Conservation (phyloP, 2,888 invertebrate genomes). For the Folsomia manolachei region DNA sequence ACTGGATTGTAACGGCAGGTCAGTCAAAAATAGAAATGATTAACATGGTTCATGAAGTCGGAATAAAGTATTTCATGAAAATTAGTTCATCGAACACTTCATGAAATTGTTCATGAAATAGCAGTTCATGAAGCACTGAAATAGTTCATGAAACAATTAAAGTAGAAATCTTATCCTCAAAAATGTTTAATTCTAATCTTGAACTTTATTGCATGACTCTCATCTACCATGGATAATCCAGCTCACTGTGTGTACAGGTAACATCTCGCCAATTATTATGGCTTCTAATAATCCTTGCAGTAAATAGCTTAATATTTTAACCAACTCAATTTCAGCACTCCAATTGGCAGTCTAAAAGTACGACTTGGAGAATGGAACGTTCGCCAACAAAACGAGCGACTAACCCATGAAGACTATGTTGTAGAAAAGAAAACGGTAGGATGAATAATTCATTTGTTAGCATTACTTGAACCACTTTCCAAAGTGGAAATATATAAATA, state of each 20-base stretch:
- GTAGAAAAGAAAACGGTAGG: constrained; percentile 83
- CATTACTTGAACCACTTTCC: not conserved
- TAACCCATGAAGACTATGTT: constrained; percentile 80
- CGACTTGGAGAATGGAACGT: constrained; percentile 92
- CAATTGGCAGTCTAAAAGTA: constrained; percentile 82
- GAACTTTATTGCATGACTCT: too few species aligned
- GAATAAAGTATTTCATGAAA: too few species aligned
- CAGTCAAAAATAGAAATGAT: constrained; percentile 1
- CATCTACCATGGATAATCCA: constrained; percentile 21
- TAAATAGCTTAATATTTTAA: not conserved
- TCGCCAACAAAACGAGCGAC: constrained; percentile 74
- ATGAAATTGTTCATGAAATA: too few species aligned
- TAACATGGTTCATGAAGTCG: too few species aligned
- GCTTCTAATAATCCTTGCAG: too few species aligned
- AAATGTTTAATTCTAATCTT: too few species aligned
- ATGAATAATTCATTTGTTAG: not conserved
- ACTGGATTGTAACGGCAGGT: constrained; percentile 83
- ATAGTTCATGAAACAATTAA: too few species aligned
- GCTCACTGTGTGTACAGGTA: constrained; percentile 77
- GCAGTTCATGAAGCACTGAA: too few species aligned
- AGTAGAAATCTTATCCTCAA: too few species aligned
- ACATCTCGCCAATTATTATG: too few species aligned
- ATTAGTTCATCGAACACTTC: too few species aligned
- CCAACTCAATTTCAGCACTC: constrained; percentile 62
- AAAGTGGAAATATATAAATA: not conserved